Evolutionary conservation across 2,113 vertebrate species (phyloP).

Genomic region (Hemibagrus wyckioides): DNA sequence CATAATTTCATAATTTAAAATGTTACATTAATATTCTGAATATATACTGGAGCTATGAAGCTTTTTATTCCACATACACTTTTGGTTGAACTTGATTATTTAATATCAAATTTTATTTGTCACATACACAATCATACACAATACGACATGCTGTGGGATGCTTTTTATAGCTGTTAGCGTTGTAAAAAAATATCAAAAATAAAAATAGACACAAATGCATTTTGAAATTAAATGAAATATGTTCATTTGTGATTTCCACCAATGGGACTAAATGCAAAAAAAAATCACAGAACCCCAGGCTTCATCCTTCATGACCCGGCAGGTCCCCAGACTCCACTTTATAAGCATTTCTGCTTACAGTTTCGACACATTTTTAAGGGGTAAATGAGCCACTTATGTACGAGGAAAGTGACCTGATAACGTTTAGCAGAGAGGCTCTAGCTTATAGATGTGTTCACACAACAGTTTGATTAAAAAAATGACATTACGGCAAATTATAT

Average conservation of each 20-base stretch:
- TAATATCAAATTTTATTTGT: not conserved
- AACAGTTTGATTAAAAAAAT: too few relatives aligned
- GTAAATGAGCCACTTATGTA: not conserved
- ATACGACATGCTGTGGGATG: too few relatives aligned
- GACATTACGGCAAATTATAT: too few relatives aligned
- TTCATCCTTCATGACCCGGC: not conserved
- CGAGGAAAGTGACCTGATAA: not conserved
- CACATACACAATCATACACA: too few relatives aligned
- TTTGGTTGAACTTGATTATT: not conserved
- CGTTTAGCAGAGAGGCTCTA: not conserved
- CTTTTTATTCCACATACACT: not conserved
- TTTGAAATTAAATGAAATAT: too few relatives aligned
- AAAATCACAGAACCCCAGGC: not conserved
- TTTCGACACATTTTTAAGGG: not conserved
- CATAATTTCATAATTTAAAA: not conserved
- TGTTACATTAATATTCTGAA: not conserved
- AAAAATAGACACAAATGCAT: too few relatives aligned
- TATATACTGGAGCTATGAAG: not conserved
- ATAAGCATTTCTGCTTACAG: not conserved
- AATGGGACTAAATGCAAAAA: not conserved
- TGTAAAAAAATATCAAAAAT: too few relatives aligned
- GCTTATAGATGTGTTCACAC: too few relatives aligned
- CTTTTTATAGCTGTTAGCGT: too few relatives aligned
- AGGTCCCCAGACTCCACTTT: not conserved
- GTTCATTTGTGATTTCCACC: not conserved